phyloP scores from a whole-genome alignment of 2,113 vertebrate species.

The Accipiter cooperii region DNA sequence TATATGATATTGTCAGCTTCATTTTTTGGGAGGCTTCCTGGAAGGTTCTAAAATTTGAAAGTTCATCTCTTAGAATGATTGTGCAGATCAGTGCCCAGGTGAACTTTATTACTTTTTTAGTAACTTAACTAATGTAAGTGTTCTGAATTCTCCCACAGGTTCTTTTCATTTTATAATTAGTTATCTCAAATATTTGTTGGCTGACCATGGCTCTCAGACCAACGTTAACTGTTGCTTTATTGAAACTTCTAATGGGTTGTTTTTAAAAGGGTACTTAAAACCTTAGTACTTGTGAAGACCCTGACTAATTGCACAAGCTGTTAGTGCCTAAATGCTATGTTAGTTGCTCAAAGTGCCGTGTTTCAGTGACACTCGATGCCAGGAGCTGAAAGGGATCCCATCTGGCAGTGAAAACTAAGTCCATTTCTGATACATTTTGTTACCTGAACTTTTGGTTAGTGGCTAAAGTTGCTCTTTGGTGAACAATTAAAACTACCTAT shows the following conservation, averaged over 20 bases:
- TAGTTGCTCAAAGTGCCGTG: not conserved
- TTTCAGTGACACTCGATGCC: not conserved
- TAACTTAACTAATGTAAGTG: not conserved
- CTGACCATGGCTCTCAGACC: not conserved
- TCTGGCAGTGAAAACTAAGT: not conserved
- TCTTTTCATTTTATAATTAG: not conserved
- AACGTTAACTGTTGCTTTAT: not conserved
- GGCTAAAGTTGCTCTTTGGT: not conserved
- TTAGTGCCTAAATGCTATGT: not conserved
- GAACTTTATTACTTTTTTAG: not conserved
- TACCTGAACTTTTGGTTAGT: not conserved
- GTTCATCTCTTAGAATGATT: not conserved
- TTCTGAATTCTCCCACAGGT: not conserved
- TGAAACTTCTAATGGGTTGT: not conserved
- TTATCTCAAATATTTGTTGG: not conserved
- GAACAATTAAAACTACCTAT: rapidly evolving
- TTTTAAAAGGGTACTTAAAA: not conserved
- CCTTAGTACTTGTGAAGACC: not conserved
- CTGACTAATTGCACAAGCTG: not conserved
- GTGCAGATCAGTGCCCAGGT: not conserved
- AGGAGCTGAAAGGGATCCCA: not conserved
- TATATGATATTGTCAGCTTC: not conserved
- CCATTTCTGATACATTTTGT: not conserved
- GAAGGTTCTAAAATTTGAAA: not conserved
- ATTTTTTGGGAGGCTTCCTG: not conserved